Evolutionary conservation across 2,888 invertebrate genomes (phyloP), one percentile per base, ranked within the genome.

Genomic region (Podotricha telesiphe): DNA sequence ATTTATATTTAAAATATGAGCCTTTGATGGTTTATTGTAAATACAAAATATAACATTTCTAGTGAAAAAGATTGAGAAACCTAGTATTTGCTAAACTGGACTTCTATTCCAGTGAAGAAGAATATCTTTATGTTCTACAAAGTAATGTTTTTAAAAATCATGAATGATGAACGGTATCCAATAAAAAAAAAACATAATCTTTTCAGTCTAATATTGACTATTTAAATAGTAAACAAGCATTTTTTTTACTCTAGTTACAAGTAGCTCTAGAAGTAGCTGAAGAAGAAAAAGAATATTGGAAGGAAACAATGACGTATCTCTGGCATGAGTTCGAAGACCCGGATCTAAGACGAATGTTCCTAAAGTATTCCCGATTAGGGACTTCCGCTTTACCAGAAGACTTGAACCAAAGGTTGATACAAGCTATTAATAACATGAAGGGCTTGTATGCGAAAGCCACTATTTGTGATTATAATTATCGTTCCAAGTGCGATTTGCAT

Each of bases 401-500:
- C 58, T 89, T 95, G 74, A 95, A 94, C 74, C 94, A 94, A 61
- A 93, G 95, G 56, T 88, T 95, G 11, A 93, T 95, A 61, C 93
- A 94, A 74, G 94, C 95, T 0, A 85, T 95, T 11, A 95, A 94
- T 50, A 94, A 95, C 17, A 97, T 97, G 97, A 93, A 95, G 80
- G 93, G 94, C 0, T 95, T 95, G 17, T 97, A 96, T 80, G 95
- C 96, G 0, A 97, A 94, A 64, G 96, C 97, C 0, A 96, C 95
- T 71, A 94, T 97, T 15, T 97, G 97, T 78, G 95, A 95, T 73
- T 96, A 92, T 76, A 93, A 94, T 8, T 88, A 96, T 74, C 85
- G 82, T 11, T 90, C 79, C 0, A 96, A 95, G 71, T 97, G 97
- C 79, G 94, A 96, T 78, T 85, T 97, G 15, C 89, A 94, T 53